Evolutionary conservation across 2,888 invertebrate genomes (phyloP).

Genomic region (Phaedon cochleariae): DNA sequence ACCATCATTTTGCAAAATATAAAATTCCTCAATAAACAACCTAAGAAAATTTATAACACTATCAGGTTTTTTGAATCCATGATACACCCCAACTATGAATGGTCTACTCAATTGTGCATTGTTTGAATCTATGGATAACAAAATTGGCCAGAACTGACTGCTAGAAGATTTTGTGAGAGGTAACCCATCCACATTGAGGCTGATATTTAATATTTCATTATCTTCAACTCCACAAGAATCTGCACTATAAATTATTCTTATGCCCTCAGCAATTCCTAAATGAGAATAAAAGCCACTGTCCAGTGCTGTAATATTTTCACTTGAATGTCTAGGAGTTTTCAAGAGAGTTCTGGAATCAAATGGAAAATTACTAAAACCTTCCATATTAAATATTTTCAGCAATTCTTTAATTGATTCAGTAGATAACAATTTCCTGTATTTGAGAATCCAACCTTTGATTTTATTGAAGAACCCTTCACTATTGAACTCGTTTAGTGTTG

Average conservation of each 20-base stretch:
- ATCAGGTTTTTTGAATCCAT: constrained; percentile 14
- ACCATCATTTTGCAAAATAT: constrained; percentile 2
- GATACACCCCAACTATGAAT: constrained; percentile 12
- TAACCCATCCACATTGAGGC: neutral
- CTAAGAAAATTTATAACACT: neutral
- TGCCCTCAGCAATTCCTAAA: constrained; percentile 1
- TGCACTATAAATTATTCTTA: constrained; percentile 1
- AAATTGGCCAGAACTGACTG: too few species aligned
- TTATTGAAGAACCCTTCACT: neutral
- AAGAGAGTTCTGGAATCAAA: neutral
- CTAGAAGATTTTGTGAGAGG: neutral
- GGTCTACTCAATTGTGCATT: constrained; percentile 11
- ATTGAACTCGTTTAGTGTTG: neutral
- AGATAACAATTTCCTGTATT: constrained; percentile 6
- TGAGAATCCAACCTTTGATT: neutral
- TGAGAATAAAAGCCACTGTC: constrained; percentile 2
- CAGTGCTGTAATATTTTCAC: neutral
- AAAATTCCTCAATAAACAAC: constrained; percentile 14
- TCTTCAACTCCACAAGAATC: neutral
- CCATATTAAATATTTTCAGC: neutral
- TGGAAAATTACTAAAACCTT: constrained; percentile 9
- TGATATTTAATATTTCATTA: constrained; percentile 6
- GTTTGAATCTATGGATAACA: neutral
- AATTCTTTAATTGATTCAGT: neutral
- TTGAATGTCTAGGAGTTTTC: too few species aligned